Percentiles rank a stretch among this genome's conserved stretches.
Conservation (phyloP, 1,140 invertebrate genomes). For the Sarcophaga peregrina region DNA sequence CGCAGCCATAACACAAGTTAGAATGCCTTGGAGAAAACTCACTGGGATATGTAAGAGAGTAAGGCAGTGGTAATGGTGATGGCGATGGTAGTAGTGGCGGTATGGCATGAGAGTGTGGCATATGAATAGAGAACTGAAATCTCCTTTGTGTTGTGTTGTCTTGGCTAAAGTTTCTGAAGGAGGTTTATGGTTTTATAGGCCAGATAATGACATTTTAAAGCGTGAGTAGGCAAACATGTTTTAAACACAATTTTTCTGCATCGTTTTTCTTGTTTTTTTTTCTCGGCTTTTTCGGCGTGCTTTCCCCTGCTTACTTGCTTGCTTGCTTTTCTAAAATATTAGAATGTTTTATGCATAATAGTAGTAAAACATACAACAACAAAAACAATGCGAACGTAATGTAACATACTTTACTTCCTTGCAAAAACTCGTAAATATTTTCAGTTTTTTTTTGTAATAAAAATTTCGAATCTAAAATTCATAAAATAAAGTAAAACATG, state of each 20-base stretch:
- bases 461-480: slow-evolving; percentile 38
- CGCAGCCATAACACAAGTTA: too few species aligned
- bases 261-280: background rate
- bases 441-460: slow-evolving; percentile 36
- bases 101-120: too few species aligned
- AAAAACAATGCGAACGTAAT: background rate
- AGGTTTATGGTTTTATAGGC: slow-evolving; percentile 15
- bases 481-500: slow-evolving; percentile 39
- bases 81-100: too few species aligned
- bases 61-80: background rate
- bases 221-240: slow-evolving; percentile 18
- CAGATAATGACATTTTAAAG: slow-evolving; percentile 22
- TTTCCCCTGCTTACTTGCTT: too few species aligned
- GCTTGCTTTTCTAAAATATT: slow-evolving; percentile 31
- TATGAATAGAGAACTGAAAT: background rate
- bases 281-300: too few species aligned
- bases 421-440: too few species aligned
- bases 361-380: too few species aligned
- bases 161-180: background rate
- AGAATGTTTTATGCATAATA: slow-evolving; percentile 37
- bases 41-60: background rate
- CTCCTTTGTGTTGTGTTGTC: too few species aligned
- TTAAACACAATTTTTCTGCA: slow-evolving; percentile 8
- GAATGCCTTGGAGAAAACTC: too few species aligned
- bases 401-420: too few species aligned